phyloP scores from a whole-genome alignment of 2,888 invertebrate genomes.

The Thera britannica region DNA sequence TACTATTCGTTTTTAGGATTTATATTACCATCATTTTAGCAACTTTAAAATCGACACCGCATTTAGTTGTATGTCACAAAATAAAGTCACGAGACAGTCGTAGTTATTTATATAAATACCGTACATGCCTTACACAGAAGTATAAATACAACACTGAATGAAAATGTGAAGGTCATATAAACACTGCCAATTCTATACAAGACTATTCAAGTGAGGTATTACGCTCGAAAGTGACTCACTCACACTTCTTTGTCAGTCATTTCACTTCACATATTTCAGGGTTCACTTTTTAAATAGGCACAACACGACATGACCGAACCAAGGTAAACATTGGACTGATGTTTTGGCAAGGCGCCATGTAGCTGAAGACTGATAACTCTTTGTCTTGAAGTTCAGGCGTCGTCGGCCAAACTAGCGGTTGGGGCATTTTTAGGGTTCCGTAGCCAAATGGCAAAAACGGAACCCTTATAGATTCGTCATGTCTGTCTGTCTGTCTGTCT shows the following conservation, averaged over 20 bases:
- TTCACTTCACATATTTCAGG: slow-evolving; percentile 21
- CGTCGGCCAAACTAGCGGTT: background rate
- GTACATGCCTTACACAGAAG: slow-evolving; percentile 17
- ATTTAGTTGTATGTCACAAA: too few relatives aligned
- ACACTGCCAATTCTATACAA: slow-evolving; percentile 11
- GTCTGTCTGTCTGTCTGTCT: too few relatives aligned
- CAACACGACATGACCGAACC: slow-evolving; percentile 42
- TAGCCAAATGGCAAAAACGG: too few relatives aligned
- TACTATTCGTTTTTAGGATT: too few relatives aligned
- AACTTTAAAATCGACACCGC: too few relatives aligned
- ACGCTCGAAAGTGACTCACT: slow-evolving; percentile 22
- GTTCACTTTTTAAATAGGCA: slow-evolving; percentile 1
- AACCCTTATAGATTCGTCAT: too few relatives aligned
- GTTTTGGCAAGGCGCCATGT: slow-evolving; percentile 65
- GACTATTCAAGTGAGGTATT: background rate
- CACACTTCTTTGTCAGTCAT: slow-evolving; percentile 40
- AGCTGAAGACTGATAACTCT: slow-evolving; percentile 35
- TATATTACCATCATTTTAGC: too few relatives aligned
- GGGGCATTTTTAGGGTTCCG: background rate
- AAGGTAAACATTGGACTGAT: slow-evolving; percentile 65
- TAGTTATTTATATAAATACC: slow-evolving; percentile 10
- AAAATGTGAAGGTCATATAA: slow-evolving; percentile 19
- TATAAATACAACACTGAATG: slow-evolving; percentile 27
- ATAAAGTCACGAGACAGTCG: background rate
- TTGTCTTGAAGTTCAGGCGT: slow-evolving; percentile 34